Evolutionary conservation across 1,140 invertebrate species (phyloP).

Genomic region (Plectus sambesii): DNA sequence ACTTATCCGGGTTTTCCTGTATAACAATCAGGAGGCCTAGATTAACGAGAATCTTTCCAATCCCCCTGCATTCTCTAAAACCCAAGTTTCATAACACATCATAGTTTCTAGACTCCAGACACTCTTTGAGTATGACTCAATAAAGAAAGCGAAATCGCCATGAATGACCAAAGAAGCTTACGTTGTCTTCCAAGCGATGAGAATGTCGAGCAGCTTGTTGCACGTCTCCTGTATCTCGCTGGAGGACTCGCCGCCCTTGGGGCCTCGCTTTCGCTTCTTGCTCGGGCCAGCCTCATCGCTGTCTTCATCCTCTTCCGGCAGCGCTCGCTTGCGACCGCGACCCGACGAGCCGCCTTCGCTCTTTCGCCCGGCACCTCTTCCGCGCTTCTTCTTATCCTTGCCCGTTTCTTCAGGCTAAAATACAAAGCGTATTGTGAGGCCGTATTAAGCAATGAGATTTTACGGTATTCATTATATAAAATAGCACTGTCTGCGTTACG

Average conservation of each 20-base stretch:
- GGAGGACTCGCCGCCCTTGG: slow-evolving; percentile 1
- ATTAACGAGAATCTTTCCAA: slow-evolving; percentile 1
- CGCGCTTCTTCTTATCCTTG: slow-evolving; percentile 14
- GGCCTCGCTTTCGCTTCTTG: slow-evolving; percentile 1
- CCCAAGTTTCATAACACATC: slow-evolving; percentile 2
- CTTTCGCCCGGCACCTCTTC: slow-evolving; percentile 1
- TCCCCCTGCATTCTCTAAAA: neutral
- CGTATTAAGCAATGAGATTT: too few species aligned
- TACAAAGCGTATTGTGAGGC: too few species aligned
- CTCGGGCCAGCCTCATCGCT: slow-evolving; percentile 12
- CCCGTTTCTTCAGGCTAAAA: too few species aligned
- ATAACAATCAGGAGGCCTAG: neutral
- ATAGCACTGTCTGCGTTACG: too few species aligned
- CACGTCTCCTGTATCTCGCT: slow-evolving; percentile 4
- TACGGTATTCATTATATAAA: too few species aligned
- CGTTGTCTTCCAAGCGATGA: too few species aligned
- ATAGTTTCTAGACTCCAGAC: neutral
- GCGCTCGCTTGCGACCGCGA: slow-evolving; percentile 11
- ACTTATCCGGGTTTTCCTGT: neutral
- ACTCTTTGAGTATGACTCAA: too few species aligned
- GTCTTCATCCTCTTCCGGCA: slow-evolving; percentile 21
- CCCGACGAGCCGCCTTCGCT: slow-evolving; percentile 6
- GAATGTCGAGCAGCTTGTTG: too few species aligned
- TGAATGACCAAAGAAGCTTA: too few species aligned
- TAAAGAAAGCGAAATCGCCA: too few species aligned